Conservation (phyloP, 1,140 invertebrate species). For the Rhagoletis pomonella region DNA sequence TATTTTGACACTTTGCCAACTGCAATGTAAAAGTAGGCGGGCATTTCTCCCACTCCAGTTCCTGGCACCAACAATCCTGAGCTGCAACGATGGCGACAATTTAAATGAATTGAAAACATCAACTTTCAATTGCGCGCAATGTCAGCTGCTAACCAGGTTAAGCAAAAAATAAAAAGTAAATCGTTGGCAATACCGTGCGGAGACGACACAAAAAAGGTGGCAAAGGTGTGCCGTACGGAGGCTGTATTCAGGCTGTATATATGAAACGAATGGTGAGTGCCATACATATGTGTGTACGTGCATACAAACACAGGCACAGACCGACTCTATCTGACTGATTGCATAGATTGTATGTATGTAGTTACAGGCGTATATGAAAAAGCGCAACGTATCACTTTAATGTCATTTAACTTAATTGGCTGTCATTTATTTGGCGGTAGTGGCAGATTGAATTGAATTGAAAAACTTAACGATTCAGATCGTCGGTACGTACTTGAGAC, state of each 20-base stretch:
- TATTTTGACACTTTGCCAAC: constrained; percentile 39
- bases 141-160: constrained; percentile 50
- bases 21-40: background rate
- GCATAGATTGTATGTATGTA: constrained; percentile 12
- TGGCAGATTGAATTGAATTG: constrained; percentile 40
- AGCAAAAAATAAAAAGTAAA: background rate
- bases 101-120: constrained; percentile 52
- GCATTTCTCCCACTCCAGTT: background rate
- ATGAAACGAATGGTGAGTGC: background rate
- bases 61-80: background rate
- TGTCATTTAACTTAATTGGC: constrained; percentile 50
- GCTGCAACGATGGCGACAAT: constrained; percentile 30
- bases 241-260: background rate
- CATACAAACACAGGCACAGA: background rate
- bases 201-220: background rate
- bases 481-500: constrained; percentile 39
- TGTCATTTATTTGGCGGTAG: constrained; percentile 50
- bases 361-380: constrained; percentile 11
- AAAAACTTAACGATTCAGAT: constrained; percentile 39
- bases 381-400: constrained; percentile 34
- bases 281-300: background rate
- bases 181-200: constrained; percentile 12
- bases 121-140: constrained; percentile 50
- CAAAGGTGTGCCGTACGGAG: background rate
- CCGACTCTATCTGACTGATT: constrained; percentile 25